Percentiles rank a stretch among this genome's conserved stretches.
These are phyloP conservation scores for Nebria salina DNA, from an alignment of 2,888 invertebrate genomes.

Conservation along the genomic window DNA sequence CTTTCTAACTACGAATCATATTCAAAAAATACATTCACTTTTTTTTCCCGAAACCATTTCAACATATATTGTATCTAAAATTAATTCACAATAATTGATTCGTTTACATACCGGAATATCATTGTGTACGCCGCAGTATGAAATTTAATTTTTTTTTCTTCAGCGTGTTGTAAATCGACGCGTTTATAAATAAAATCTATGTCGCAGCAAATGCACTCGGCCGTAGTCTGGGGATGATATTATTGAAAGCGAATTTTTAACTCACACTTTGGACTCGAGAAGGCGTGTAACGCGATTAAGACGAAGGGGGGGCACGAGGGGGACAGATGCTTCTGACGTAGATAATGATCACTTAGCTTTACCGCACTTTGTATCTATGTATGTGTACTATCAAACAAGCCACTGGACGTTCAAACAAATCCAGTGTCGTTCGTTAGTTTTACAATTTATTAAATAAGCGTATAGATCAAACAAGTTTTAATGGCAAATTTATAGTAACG, in stretches of 20 bases:
- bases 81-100: constrained; percentile 8
- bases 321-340: constrained; percentile 51
- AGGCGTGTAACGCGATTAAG: constrained; percentile 55
- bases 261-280: constrained; percentile 54
- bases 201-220: neutral
- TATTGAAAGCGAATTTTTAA: constrained; percentile 49
- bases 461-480: too few species aligned
- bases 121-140: too few species aligned
- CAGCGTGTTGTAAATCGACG: too few species aligned
- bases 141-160: too few species aligned
- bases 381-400: constrained; percentile 47
- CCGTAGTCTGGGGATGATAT: neutral
- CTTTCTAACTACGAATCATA: constrained; percentile 30
- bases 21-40: constrained; percentile 34
- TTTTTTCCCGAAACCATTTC: constrained; percentile 17
- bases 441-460: neutral
- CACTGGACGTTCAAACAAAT: constrained; percentile 24
- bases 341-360: constrained; percentile 52
- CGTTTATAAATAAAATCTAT: neutral
- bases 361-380: constrained; percentile 45
- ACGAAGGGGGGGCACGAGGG: constrained; percentile 37
- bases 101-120: too few species aligned
- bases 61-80: neutral
- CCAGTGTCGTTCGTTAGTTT: constrained; percentile 20
- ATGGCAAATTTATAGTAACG: too few species aligned